A percentile compares a stretch with the other conserved stretches of the same genome.
phyloP scores from a whole-genome alignment of 2,888 invertebrate species.

The Microdon myrmicae region DNA sequence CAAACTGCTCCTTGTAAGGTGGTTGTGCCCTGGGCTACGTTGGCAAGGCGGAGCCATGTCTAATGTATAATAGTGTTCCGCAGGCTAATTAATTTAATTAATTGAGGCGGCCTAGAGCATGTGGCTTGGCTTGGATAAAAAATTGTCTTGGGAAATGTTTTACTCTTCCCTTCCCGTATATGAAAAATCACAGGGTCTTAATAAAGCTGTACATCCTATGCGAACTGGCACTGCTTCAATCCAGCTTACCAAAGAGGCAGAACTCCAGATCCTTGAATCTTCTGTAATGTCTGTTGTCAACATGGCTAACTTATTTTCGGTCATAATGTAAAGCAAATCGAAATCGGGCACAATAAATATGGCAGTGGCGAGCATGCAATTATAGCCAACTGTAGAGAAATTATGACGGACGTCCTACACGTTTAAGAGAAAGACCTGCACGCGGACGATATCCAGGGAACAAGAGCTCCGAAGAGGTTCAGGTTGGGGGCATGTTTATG shows the following conservation, averaged over 20 bases:
- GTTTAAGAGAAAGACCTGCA: constrained; percentile 8
- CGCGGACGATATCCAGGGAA: neutral
- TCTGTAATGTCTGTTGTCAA: constrained; percentile 48
- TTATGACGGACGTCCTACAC: constrained; percentile 50
- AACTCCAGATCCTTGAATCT: constrained; percentile 1
- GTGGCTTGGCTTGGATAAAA: constrained; percentile 46
- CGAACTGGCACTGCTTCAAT: constrained; percentile 16
- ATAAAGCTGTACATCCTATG: constrained; percentile 49
- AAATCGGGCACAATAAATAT: constrained; percentile 48
- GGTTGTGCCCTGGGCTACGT: constrained; percentile 22
- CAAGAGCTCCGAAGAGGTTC: constrained; percentile 41
- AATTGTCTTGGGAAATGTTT: constrained; percentile 26
- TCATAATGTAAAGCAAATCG: constrained; percentile 46
- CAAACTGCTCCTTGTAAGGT: constrained; percentile 41
- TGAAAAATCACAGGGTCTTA: constrained; percentile 12
- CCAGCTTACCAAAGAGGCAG: constrained; percentile 20
- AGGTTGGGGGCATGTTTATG: constrained; percentile 43
- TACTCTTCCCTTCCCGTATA: neutral
- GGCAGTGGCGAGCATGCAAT: constrained; percentile 44
- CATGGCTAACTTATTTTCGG: constrained; percentile 47
- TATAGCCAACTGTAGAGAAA: constrained; percentile 43
- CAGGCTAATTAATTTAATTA: constrained; percentile 50
- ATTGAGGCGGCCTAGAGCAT: constrained; percentile 45
- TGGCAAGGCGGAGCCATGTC: constrained; percentile 43
- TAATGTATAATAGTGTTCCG: constrained; percentile 46